phyloP scores from a whole-genome alignment of 2,888 invertebrate species.

The Malthinus flaveolus region DNA sequence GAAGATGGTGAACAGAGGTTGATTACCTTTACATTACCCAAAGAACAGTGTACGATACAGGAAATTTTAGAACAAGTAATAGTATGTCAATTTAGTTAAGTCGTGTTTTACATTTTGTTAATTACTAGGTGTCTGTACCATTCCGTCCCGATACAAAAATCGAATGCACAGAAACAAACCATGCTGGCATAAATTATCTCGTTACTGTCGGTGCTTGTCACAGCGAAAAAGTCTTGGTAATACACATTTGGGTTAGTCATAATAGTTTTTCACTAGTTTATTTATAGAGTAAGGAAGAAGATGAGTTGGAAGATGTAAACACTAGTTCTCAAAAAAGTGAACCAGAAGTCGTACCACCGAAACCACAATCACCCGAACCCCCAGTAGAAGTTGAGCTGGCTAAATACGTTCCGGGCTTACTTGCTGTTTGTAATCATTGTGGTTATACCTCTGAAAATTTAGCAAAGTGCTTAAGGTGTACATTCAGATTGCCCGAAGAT shows the following conservation, averaged over 20 bases:
- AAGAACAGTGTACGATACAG: constrained; percentile 80
- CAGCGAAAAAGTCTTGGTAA: too few relatives aligned
- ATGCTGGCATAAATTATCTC: constrained; percentile 77
- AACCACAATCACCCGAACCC: constrained; percentile 55
- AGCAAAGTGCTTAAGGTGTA: constrained; percentile 75
- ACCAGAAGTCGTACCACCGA: not conserved
- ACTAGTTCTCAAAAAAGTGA: constrained; percentile 1
- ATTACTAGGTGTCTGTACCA: constrained; percentile 66
- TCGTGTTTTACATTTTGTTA: constrained; percentile 65
- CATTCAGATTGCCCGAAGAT: constrained; percentile 70
- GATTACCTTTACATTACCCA: constrained; percentile 80
- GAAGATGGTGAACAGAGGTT: constrained; percentile 79
- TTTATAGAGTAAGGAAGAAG: constrained; percentile 12
- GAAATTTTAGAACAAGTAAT: constrained; percentile 78
- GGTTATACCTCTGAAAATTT: constrained; percentile 80
- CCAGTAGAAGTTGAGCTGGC: constrained; percentile 60
- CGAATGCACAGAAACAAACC: constrained; percentile 73
- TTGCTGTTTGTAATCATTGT: constrained; percentile 79
- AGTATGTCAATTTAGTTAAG: constrained; percentile 52
- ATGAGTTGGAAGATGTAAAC: constrained; percentile 7
- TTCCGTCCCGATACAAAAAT: constrained; percentile 72
- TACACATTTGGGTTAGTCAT: too few relatives aligned
- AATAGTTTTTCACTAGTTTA: too few relatives aligned
- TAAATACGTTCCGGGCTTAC: constrained; percentile 69
- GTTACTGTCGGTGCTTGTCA: constrained; percentile 65